phyloP scores from a whole-genome alignment of 2,888 invertebrate species.

The Monopis laevigella region DNA sequence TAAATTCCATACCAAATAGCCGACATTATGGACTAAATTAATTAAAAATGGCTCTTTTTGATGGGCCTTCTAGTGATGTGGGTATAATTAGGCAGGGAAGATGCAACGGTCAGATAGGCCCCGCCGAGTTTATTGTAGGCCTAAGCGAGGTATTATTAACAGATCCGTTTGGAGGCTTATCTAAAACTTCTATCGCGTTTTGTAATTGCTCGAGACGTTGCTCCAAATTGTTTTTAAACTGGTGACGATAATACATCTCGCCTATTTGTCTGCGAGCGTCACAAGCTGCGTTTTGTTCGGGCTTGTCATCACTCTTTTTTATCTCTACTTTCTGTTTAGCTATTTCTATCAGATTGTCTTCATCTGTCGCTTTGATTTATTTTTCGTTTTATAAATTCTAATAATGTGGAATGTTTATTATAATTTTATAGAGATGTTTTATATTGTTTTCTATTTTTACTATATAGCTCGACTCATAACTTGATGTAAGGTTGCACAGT shows the following conservation, averaged over 20 bases:
- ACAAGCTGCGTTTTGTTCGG: slow-evolving; percentile 25
- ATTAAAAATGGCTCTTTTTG: slow-evolving; percentile 58
- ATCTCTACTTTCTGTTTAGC: slow-evolving; percentile 9
- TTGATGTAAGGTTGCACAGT: no score
- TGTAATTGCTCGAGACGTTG: slow-evolving; percentile 55
- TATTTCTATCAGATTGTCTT: slow-evolving; percentile 9
- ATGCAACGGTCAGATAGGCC: slow-evolving; percentile 23
- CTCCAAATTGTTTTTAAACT: slow-evolving; percentile 59
- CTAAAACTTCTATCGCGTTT: slow-evolving; percentile 47
- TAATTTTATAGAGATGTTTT: no score
- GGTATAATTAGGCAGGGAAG: slow-evolving; percentile 63
- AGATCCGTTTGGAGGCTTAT: slow-evolving; percentile 51
- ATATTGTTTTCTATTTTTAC: no score
- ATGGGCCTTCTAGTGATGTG: slow-evolving; percentile 58
- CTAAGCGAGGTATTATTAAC: slow-evolving; percentile 35
- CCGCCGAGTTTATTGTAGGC: slow-evolving; percentile 9
- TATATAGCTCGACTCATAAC: no score
- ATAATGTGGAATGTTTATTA: no score
- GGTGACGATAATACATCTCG: slow-evolving; percentile 42
- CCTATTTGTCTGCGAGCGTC: slow-evolving; percentile 61
- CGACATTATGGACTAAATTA: slow-evolving; percentile 62
- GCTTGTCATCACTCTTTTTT: slow-evolving; percentile 10
- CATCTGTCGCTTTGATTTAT: slow-evolving; percentile 1
- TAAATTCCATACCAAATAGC: slow-evolving; percentile 55
- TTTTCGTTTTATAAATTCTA: no score